Evolutionary conservation across 1,140 invertebrate species (phyloP), one percentile per base, ranked within the genome.

Genomic region (Pogonomyrmex californicus): DNA sequence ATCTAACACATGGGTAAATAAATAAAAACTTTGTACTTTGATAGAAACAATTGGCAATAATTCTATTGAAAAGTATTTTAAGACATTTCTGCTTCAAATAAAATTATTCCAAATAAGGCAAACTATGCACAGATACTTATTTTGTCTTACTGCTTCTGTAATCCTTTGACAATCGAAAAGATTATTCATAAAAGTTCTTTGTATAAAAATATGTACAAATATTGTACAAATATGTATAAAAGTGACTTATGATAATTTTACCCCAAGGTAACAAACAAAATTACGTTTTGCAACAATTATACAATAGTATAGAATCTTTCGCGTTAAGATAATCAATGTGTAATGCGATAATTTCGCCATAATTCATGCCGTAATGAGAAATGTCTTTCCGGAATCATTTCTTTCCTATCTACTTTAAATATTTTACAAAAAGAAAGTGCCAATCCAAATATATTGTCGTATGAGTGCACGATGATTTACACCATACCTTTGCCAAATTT

Each of bases 361-460:
- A 82, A 47, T 60, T 82, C 41, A 60, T 23, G 38, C 17, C 38
- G 17, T 44, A 0, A 36, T 82, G n/a, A n/a, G n/a, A n/a, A n/a
- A n/a, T n/a, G n/a, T 73, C 73, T 60, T 73, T 41, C 10, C 49
- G n/a, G 12, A 30, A 23, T 23, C 23, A 23, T 23, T 23, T 23
- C 36, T 82, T 73, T 17, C 66, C 12, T 58, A 71, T 71, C 30
- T 82, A 71, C 58, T 70, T 58, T 58, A 71, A 71, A 82, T 47
- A 51, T 9, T 81, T 70, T 44, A 33, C 33, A 12, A 49, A 12
- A 49, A 71, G 51, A 17, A 58, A 58, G 44, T 30, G 38, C 7
- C 30, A 44, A 17, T 58, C 30, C 41, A 14, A 56, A 66, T 6
- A 56, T 70, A 30, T 14, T 81, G 14, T 65, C 36, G 38, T 10